Conservation (phyloP, 2,888 invertebrate species). For the Calameuta pallipes region DNA sequence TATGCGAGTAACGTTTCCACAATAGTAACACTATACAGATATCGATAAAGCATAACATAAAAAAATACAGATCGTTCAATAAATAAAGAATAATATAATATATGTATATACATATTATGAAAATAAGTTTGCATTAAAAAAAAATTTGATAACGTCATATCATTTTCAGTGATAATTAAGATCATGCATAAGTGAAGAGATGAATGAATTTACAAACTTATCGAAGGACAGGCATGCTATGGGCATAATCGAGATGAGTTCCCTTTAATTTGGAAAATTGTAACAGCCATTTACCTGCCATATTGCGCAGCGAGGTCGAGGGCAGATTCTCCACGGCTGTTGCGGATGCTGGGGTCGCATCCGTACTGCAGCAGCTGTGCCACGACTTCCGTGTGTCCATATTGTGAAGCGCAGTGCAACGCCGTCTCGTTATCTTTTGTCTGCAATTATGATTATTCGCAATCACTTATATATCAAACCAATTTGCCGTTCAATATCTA, state of each 20-base stretch:
- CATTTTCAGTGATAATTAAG: neutral
- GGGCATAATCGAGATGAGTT: neutral
- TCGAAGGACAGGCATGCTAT: neutral
- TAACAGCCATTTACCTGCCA: constrained; percentile 73
- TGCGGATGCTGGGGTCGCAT: constrained; percentile 89
- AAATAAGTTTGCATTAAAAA: neutral
- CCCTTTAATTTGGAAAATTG: neutral
- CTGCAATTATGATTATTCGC: constrained; percentile 66
- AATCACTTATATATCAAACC: constrained; percentile 4
- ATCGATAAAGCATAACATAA: neutral
- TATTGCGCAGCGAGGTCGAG: constrained; percentile 95
- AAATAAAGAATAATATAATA: neutral
- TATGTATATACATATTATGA: neutral
- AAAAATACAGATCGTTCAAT: neutral
- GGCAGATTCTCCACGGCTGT: constrained; percentile 89
- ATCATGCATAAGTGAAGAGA: neutral
- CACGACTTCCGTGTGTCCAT: constrained; percentile 89
- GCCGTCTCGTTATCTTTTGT: constrained; percentile 93
- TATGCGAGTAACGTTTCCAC: too few relatives aligned
- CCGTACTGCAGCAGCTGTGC: constrained; percentile 84
- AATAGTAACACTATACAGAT: neutral
- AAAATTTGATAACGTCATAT: neutral
- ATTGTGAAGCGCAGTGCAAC: constrained; percentile 92
- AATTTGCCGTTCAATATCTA: neutral
- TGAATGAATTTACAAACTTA: neutral